Evolutionary conservation across 2,888 invertebrate genomes (phyloP), one percentile per base, ranked within the genome.

Genomic region (Eristalis tenax): DNA sequence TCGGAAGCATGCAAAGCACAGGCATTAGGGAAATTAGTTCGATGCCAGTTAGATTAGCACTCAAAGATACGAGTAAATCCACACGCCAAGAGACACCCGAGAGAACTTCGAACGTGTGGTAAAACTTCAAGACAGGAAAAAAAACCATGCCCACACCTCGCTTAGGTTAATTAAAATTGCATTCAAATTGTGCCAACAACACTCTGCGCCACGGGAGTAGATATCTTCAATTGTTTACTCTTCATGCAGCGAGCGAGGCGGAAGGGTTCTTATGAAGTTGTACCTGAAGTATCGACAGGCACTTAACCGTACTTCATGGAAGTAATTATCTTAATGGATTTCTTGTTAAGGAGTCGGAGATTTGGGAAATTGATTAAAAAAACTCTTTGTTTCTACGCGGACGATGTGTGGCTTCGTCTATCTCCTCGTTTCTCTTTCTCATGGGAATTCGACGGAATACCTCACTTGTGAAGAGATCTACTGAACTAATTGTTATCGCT

Each of bases 11-110:
- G 15, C 40, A 85, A 4, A 0, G 28, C n/a, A 4, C 77, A 78
- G 40, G 75, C 86, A 86, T 86, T 86, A 86, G 83, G 78, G 70
- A 83, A 86, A 86, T 86, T 86, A 86, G 86, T 82, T 86, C 86
- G 85, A 82, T 78, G 78, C 22, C 56, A 86, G 77, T 78, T 75
- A 78, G 78, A 86, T 86, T 86, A 66, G 65, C 32, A 82, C 66
- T 40, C 11, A 63, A 69, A 82, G 85, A 86, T 78, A 69, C 38
- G 64, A 63, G 10, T 15, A 13, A 13, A 23, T 5, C 26, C 28
- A 26, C 3, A 80, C 38, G 38, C 65, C 50, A 78, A 70, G 35
- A 69, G 50, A 61, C 68, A 81, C 63, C 57, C 32, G 5, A 4
- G 38, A 40, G 28, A 11, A 50, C 57, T 13, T 18, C 23, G 23